Percentiles rank a stretch among this genome's conserved stretches.
phyloP scores from a whole-genome alignment of 2,888 invertebrate genomes.

The Ophion slaviceki region DNA sequence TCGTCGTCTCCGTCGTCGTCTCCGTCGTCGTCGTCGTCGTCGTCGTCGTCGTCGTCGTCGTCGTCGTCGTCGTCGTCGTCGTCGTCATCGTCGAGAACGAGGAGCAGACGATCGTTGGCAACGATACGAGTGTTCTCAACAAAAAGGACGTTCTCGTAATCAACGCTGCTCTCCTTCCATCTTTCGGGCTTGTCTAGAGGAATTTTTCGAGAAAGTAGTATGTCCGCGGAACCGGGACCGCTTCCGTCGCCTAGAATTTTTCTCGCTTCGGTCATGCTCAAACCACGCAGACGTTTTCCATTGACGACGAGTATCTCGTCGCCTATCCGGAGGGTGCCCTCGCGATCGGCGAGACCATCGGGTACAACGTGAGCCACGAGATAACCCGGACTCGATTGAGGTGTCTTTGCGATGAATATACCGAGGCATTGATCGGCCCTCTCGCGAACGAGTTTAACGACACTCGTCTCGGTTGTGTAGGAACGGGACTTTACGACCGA shows the following conservation, averaged over 20 bases:
- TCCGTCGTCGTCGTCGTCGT: constrained; percentile 6
- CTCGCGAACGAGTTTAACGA: constrained; percentile 86
- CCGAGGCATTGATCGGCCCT: constrained; percentile 88
- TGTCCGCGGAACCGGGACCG: constrained; percentile 87
- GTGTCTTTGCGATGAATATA: constrained; percentile 89
- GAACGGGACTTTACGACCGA: constrained; percentile 75
- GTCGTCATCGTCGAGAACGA: constrained; percentile 74
- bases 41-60: constrained; percentile 71
- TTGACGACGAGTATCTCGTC: constrained; percentile 91
- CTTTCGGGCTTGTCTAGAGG: constrained; percentile 75
- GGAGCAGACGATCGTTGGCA: constrained; percentile 58
- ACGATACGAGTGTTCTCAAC: constrained; percentile 84
- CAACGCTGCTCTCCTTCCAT: constrained; percentile 89
- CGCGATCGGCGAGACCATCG: constrained; percentile 88
- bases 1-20: constrained; percentile 15
- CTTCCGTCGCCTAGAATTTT: constrained; percentile 86
- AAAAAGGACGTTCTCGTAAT: constrained; percentile 86
- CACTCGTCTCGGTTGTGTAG: constrained; percentile 79
- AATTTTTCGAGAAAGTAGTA: constrained; percentile 86
- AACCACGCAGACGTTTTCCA: constrained; percentile 88
- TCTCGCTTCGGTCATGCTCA: constrained; percentile 88
- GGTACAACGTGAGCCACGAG: constrained; percentile 90
- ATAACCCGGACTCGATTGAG: constrained; percentile 85
- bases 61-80: constrained; percentile 47
- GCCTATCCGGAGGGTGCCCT: constrained; percentile 88